phyloP scores from a whole-genome alignment of 2,797 vertebrate genomes.

The Sebastes kiyomatsui region DNA sequence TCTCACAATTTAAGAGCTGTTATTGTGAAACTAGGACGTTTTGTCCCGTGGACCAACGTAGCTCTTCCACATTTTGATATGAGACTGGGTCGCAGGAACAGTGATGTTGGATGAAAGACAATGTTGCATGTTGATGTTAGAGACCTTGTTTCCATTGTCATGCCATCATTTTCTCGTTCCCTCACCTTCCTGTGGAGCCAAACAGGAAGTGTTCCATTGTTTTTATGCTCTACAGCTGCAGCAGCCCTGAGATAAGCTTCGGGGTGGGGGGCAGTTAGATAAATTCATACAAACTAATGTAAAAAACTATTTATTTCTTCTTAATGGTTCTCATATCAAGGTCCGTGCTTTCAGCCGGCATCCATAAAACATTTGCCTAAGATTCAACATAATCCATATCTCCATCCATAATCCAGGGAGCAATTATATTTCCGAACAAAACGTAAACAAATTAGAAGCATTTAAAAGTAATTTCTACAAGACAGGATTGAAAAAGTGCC shows the following conservation, averaged over 20 bases:
- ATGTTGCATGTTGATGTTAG: not conserved
- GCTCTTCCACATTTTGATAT: no score
- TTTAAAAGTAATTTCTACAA: not conserved
- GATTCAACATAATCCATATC: not conserved
- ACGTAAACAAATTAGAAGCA: not conserved
- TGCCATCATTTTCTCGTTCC: not conserved
- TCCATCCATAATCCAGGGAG: not conserved
- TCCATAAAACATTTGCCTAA: not conserved
- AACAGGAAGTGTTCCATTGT: conserved; percentile 19
- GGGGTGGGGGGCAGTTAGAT: no score
- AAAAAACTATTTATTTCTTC: not conserved
- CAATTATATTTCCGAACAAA: not conserved
- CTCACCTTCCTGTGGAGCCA: not conserved
- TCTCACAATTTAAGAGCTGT: no score
- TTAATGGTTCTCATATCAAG: not conserved
- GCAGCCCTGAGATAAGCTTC: not conserved
- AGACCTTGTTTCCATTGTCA: not conserved
- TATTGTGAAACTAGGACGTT: no score
- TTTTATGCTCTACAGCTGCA: not conserved
- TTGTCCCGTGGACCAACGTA: no score
- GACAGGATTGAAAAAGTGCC: no score
- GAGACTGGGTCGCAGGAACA: no score
- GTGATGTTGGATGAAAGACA: not conserved
- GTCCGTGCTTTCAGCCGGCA: not conserved
- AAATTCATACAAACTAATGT: not conserved